Evolutionary conservation across 2,888 invertebrate genomes (phyloP), one percentile per base, ranked within the genome.

Genomic region (Galeruca laticollis): DNA sequence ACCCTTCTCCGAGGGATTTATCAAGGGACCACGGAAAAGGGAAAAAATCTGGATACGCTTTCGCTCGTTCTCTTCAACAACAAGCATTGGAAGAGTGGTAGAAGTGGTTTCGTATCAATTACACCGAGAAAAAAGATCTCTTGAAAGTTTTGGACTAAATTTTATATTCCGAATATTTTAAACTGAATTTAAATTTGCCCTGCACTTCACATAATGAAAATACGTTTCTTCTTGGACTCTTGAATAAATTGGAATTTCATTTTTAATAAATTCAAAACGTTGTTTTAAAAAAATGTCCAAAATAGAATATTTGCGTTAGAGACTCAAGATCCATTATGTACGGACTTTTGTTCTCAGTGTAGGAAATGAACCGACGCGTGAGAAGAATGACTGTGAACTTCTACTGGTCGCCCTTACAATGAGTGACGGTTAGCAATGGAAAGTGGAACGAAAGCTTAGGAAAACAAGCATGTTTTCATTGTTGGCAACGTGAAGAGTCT

Each of bases 1-100:
- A 40, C 57, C 63, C 64, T 68, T 51, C 68, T 68, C 33, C 51
- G 68, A 60, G 62, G 52, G n/a, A n/a, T 68, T 64, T 66, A 66
- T 60, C 57, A 68, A 69, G 70, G 69, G 62, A 69, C 68, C 64
- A 61, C 65, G 63, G 37, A 13, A 60, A 59, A 21, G 21, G 56
- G 52, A 47, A 61, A 57, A 65, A 61, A 52, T 52, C 65, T 61
- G 60, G 66, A 43, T 47, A 69, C 59, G 57, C 56, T 51, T 57
- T 15, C 35, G 33, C 35, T 40, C 59, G 59, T 60, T 68, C 33
- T 54, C 61, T 54, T 31, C 54, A 26, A n/a, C 26, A 26, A 31
- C 54, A n/a, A 21, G 56, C 33, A 33, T 18, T 56, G 35, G 33
- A 33, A 56, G 31, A 56, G 10, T 15, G 33, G 8, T 35, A 15